A percentile compares a stretch with the other conserved stretches of the same genome.
phyloP scores from a whole-genome alignment of 2,797 vertebrate genomes.

The Cyprinodon diabolis region DNA sequence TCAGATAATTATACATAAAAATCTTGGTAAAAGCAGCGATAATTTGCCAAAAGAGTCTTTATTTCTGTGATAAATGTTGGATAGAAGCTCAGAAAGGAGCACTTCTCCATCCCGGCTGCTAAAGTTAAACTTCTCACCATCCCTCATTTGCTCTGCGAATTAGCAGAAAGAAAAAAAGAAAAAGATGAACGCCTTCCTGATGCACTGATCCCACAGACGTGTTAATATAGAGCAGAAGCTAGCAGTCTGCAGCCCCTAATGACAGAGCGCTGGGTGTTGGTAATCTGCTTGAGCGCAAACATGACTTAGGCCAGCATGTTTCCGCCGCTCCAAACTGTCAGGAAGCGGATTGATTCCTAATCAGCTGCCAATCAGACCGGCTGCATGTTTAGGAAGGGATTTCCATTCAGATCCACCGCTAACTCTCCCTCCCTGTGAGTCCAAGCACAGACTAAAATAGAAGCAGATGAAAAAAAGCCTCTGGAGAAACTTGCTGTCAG shows the following conservation, averaged over 20 bases:
- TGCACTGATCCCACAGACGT: not conserved
- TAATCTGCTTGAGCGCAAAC: slow-evolving; percentile 22
- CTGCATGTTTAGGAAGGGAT: slow-evolving; percentile 28
- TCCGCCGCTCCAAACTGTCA: not conserved
- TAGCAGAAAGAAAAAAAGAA: not conserved
- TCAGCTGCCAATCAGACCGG: slow-evolving; percentile 15
- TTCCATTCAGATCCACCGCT: slow-evolving; percentile 22
- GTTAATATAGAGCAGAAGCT: slow-evolving; percentile 24
- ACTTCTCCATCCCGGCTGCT: slow-evolving; percentile 4
- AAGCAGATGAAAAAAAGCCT: slow-evolving; percentile 48
- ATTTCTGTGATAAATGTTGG: slow-evolving; percentile 9
- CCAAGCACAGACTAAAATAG: slow-evolving; percentile 48
- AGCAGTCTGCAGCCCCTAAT: slow-evolving; percentile 17
- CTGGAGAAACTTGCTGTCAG: slow-evolving; percentile 51
- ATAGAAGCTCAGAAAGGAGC: slow-evolving; percentile 9
- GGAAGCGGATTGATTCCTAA: slow-evolving; percentile 35
- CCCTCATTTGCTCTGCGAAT: not conserved
- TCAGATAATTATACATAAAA: not conserved
- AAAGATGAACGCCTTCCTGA: slow-evolving; percentile 1
- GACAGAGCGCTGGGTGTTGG: slow-evolving; percentile 23
- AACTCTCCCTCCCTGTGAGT: slow-evolving; percentile 30
- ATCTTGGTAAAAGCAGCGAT: no score
- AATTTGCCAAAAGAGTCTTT: not conserved
- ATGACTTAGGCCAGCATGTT: slow-evolving; percentile 9
- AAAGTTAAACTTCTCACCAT: slow-evolving; percentile 15